Conservation (phyloP, 2,113 vertebrate species). For the Dromas ardeola region DNA sequence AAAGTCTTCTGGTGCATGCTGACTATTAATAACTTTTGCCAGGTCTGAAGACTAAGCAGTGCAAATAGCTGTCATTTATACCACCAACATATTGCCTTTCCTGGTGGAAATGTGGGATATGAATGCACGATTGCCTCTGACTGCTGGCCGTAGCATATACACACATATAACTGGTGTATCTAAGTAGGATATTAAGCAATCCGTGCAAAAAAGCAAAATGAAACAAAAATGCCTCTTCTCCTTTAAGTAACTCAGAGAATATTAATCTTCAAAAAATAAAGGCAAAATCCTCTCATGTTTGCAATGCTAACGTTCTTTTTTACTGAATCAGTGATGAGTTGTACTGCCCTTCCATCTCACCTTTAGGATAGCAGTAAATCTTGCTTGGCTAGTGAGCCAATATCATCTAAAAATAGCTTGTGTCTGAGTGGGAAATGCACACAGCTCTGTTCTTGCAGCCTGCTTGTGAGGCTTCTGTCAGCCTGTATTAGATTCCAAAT, state of each 20-base stretch:
- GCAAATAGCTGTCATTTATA: not conserved
- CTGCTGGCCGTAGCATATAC: not conserved
- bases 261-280: not conserved
- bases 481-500: not conserved
- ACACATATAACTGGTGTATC: not conserved
- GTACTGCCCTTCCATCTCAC: not conserved
- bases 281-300: not conserved
- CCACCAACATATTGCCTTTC: not conserved
- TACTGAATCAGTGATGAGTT: not conserved
- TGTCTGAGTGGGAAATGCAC: not conserved
- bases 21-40: not conserved
- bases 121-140: not conserved
- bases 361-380: slow-evolving; percentile 22
- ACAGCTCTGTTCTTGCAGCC: not conserved
- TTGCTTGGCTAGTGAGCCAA: not conserved
- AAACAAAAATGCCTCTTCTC: not conserved
- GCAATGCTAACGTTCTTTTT: not conserved
- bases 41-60: not conserved
- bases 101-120: not conserved
- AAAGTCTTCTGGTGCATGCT: not conserved
- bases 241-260: not conserved
- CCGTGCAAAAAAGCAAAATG: not conserved
- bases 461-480: not conserved
- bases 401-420: slow-evolving; percentile 35
- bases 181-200: not conserved